Percentiles rank a stretch among this genome's conserved stretches.
Evolutionary conservation across 1,140 invertebrate genomes (phyloP).

Genomic region (Drosophila guanche): DNA sequence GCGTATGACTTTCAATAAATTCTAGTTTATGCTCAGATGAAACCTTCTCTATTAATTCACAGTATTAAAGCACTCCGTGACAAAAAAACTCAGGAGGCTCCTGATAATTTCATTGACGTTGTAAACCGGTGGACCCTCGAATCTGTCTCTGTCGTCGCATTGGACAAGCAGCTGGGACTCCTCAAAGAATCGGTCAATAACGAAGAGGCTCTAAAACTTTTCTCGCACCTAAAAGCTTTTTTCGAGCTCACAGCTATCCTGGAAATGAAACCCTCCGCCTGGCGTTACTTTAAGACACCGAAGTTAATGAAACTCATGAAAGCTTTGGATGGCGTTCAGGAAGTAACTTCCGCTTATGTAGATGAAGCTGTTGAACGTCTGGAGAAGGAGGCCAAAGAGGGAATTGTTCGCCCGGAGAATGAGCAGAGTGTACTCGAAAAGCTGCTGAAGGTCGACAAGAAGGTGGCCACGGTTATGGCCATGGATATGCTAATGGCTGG

Average conservation of each 20-base stretch:
- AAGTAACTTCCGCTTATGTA: constrained; percentile 50
- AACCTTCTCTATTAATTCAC: constrained; percentile 5
- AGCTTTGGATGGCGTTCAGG: constrained; percentile 71
- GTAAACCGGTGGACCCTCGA: constrained; percentile 90
- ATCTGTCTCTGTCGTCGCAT: constrained; percentile 88
- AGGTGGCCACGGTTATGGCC: constrained; percentile 82
- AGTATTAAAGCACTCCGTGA: constrained; percentile 85
- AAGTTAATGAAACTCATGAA: constrained; percentile 85
- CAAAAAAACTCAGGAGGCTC: constrained; percentile 84
- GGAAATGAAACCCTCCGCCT: constrained; percentile 87
- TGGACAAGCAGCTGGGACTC: constrained; percentile 87
- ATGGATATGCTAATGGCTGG: constrained; percentile 79
- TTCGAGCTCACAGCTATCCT: constrained; percentile 86
- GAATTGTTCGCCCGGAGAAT: constrained; percentile 63
- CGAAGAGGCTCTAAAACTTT: constrained; percentile 85
- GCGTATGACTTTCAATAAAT: constrained; percentile 64
- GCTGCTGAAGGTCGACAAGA: constrained; percentile 83
- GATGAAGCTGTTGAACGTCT: constrained; percentile 68
- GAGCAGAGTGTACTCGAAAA: constrained; percentile 75
- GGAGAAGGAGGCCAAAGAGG: constrained; percentile 52
- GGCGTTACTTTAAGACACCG: constrained; percentile 86
- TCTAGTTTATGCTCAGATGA: neutral
- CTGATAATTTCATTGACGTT: constrained; percentile 86
- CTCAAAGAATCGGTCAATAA: constrained; percentile 80
- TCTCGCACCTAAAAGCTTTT: constrained; percentile 86